A percentile compares a stretch with the other conserved stretches of the same genome.
Evolutionary conservation across 2,113 vertebrate species (phyloP).

Genomic region (Scytalopus superciliaris): DNA sequence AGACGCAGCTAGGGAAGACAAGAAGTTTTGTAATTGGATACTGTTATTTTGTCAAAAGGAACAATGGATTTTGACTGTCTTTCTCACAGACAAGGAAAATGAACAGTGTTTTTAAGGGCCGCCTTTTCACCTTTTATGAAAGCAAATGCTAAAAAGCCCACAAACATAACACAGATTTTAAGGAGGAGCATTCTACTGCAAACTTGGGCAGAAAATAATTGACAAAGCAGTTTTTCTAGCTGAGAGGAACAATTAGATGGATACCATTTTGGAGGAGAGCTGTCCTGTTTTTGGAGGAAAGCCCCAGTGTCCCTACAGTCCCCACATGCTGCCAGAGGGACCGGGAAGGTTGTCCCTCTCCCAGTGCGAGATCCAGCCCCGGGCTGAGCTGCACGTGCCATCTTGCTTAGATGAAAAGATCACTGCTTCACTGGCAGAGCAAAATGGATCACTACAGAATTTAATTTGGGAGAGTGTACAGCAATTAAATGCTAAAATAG

Average conservation of each 20-base stretch:
- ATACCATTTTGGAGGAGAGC: neutral
- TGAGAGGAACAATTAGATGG: neutral
- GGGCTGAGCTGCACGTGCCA: neutral
- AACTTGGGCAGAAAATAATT: neutral
- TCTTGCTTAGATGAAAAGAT: constrained; percentile 63
- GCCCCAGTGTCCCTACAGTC: neutral
- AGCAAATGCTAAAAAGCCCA: neutral
- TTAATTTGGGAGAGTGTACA: constrained; percentile 78
- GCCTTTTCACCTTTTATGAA: neutral
- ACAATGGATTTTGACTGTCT: neutral
- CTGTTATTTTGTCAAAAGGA: neutral
- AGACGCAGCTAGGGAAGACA: neutral
- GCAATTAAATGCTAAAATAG: constrained; percentile 83
- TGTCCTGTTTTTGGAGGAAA: neutral
- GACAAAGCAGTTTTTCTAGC: neutral
- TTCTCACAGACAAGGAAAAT: neutral
- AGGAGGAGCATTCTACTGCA: neutral
- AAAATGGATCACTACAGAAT: constrained; percentile 77
- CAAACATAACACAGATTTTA: neutral
- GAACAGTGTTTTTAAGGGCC: neutral
- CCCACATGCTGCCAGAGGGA: neutral
- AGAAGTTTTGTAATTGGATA: neutral
- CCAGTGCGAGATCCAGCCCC: neutral
- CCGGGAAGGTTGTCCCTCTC: neutral
- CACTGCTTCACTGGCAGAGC: constrained; percentile 77